phyloP scores from a whole-genome alignment of 2,113 vertebrate species.

The Actenoides lindsayi region DNA sequence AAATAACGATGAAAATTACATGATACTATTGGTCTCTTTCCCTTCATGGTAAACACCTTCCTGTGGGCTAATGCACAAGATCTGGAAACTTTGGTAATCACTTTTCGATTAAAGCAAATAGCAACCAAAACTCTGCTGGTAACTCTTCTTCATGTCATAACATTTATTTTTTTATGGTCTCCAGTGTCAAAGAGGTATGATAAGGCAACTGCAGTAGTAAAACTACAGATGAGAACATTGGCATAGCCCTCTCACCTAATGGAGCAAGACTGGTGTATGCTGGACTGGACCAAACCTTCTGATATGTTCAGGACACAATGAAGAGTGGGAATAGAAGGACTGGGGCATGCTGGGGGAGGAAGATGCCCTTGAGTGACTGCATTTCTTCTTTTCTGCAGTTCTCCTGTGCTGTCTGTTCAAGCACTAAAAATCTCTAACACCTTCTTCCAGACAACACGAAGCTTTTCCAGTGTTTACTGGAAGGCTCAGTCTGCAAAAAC shows the following conservation, averaged over 20 bases:
- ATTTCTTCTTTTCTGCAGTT: rapidly evolving
- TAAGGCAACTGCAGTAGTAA: neutral
- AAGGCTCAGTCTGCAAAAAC: neutral
- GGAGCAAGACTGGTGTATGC: neutral
- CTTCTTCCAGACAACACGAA: neutral
- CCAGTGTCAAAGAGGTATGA: neutral
- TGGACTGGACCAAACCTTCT: neutral
- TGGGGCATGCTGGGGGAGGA: neutral
- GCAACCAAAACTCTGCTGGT: neutral
- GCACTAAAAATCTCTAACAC: neutral
- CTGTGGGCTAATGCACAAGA: neutral
- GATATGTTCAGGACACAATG: neutral
- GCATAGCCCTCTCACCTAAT: neutral
- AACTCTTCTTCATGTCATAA: neutral
- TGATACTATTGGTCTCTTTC: neutral
- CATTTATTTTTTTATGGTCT: neutral
- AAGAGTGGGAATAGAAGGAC: neutral
- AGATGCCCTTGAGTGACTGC: neutral
- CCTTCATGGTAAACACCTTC: neutral
- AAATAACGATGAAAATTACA: neutral
- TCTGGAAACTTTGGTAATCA: neutral
- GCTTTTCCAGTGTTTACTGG: neutral
- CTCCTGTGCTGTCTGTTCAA: neutral
- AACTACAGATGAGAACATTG: neutral
- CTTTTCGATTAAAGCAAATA: neutral